Conservation (phyloP, 2,113 vertebrate species). For the Grammomys dolichurus region DNA sequence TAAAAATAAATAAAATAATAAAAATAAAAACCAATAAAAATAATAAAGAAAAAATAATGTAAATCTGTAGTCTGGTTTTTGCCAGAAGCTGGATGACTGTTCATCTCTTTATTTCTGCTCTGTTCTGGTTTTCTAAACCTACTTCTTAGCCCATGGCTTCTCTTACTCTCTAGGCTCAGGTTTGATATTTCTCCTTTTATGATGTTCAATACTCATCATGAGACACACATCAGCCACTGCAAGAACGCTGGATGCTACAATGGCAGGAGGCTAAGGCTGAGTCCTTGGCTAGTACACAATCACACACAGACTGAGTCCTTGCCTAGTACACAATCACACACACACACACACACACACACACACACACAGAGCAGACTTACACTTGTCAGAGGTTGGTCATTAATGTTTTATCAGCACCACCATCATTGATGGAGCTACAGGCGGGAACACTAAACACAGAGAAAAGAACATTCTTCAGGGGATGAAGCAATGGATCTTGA, state of each 20-base stretch:
- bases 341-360: neutral
- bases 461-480: neutral
- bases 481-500: neutral
- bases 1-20: no score
- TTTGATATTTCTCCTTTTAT: neutral
- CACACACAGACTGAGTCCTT: neutral
- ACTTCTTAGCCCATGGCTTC: neutral
- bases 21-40: no score
- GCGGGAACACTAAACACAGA: neutral
- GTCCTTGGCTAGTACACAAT: neutral
- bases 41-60: neutral
- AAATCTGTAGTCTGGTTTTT: neutral
- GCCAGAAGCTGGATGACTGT: neutral
- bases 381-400: neutral
- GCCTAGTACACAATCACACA: neutral
- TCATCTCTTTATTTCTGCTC: neutral
- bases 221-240: neutral
- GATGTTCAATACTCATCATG: neutral
- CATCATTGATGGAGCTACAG: neutral
- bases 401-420: neutral
- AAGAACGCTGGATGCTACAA: neutral
- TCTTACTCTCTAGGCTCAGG: neutral
- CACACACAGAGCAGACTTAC: neutral
- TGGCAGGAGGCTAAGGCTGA: neutral
- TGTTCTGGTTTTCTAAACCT: constrained; percentile 9